These are phyloP conservation scores for Umimayanthus chanpuru DNA, from an alignment of 92 coral and sea anemone genomes.

Conservation along the genomic window DNA sequence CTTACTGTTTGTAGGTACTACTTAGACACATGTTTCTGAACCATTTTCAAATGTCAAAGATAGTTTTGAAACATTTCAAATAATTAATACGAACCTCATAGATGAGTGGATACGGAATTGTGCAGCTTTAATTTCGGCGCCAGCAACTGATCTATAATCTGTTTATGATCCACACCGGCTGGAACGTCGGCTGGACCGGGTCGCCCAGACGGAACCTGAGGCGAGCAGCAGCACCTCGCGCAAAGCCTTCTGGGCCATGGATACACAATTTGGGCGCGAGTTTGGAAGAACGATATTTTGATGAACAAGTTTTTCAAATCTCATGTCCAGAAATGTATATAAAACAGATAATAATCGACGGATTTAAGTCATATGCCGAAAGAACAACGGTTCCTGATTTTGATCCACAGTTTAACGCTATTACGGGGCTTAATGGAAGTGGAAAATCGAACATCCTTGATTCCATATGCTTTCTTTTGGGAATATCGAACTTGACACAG, in stretches of 20 bases:
- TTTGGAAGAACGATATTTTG: constrained; percentile 53
- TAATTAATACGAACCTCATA: too few relatives aligned
- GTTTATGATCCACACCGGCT: too few relatives aligned
- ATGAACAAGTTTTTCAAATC: not conserved
- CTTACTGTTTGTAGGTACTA: too few relatives aligned
- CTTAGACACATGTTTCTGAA: too few relatives aligned
- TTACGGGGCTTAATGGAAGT: constrained; percentile 97
- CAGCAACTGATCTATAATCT: too few relatives aligned
- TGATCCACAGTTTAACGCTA: constrained; percentile 98
- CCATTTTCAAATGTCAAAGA: too few relatives aligned
- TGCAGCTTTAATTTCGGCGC: too few relatives aligned
- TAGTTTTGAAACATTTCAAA: too few relatives aligned
- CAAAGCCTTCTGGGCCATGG: constrained; percentile 38
- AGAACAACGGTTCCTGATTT: constrained; percentile 90
- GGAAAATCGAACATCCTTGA: constrained; percentile 98
- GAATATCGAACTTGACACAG: constrained; percentile 96
- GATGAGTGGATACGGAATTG: too few relatives aligned
- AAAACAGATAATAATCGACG: constrained; percentile 93
- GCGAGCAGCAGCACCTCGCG: constrained; percentile 23
- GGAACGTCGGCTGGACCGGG: too few relatives aligned
- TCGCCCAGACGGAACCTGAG: not conserved
- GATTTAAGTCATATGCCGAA: constrained; percentile 96
- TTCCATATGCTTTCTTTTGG: constrained; percentile 96
- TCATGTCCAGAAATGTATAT: constrained; percentile 79
- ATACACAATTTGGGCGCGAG: constrained; percentile 67